Evolutionary conservation across 2,888 invertebrate species (phyloP), one percentile per base, ranked within the genome.

Genomic region (Heteropelma amictum): DNA sequence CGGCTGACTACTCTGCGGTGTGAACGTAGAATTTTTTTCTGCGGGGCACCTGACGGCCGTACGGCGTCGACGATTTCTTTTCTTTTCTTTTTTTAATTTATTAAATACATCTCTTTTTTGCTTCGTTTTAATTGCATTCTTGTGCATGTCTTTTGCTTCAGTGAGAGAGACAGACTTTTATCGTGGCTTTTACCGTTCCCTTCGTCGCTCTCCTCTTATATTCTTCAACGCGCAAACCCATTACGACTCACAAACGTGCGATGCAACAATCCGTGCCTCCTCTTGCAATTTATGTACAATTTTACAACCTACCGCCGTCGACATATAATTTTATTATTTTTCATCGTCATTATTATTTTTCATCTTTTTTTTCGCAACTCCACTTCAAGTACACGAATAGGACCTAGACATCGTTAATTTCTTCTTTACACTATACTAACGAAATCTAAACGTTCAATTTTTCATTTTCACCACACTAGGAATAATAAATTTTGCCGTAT

Each of bases 201-300:
- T 45, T 33, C 35, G 26, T 60, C 14, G 21, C 28, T n/a, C n/a
- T 42, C 33, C 56, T 67, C 28, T 8, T 30, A 28, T 35, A 19
- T 38, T 17, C 14, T 8, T 70, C 72, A 72, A 64, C 63, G 64
- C 75, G 75, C 69, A 72, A 40, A 80, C 81, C 82, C 82, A 82
- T 85, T 80, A 80, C 85, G 83, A 84, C 82, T 84, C 84, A 72
- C 79, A 74, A 76, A 81, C 80, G 85, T 82, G 82, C 86, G 85
- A 83, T 87, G 88, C 89, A 87, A 88, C 86, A 86, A 87, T 87
- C 87, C 82, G 86, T 87, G 87, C 89, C 90, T 89, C 90, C 90
- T 91, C 90, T 91, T 91, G 91, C 91, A 88, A 91, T 91, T 90
- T 91, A 91, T 90, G 90, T 91, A 91, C 91, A 91, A 91, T 91